Base-by-base conservation (phyloP, 1,140 invertebrate species). In the Ctenoplectra terminalis region DNA sequence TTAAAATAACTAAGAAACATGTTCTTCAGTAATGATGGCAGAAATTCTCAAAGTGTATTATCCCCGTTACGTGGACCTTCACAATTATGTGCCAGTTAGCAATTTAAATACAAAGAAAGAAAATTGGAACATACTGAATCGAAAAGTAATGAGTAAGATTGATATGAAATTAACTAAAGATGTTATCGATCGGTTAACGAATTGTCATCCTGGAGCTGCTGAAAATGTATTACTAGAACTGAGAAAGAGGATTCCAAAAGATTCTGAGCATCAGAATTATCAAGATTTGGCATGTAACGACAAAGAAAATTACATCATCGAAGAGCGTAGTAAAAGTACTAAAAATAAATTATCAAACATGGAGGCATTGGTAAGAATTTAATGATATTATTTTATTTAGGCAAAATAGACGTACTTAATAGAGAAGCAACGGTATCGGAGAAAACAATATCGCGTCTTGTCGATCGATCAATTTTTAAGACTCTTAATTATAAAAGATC, bases 101-200 rank as follows among this genome's bases (percentile, higher is more conserved):
- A 95, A 95, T 26, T 91, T 95, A 23, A 90, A 94, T 0, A 90
- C 94, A 31, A 97, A 97, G 89, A 86, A 95, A 40, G 94, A 95
- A 56, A 97, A 97, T 83, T 97, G 96, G 96, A 94, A 95, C 79
- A 96, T 95, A 0, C 90, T 97, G 23, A 97, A 97, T 86, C 94
- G 94, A 29, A 96, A 96, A 87, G 95, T 96, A 13, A 84, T 96
- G 6, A 92, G 93, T 67, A 96, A 96, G 86, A 91, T 96, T 11
- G 93, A 94, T 52, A 89, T 96, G 26, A 93, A 93, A 63, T 82
- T 96, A 29, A 95, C 92, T 54, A 92, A 90, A 31, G 92, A 94
- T 2, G 93, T 94, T 0, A 95, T 96, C 84, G 94, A 95, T 63
- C 93, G 95, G n/a, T 89, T 96, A 5, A 94, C 95, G 0, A 95